phyloP scores from a whole-genome alignment of 2,797 vertebrate genomes.

The Esox lucius region DNA sequence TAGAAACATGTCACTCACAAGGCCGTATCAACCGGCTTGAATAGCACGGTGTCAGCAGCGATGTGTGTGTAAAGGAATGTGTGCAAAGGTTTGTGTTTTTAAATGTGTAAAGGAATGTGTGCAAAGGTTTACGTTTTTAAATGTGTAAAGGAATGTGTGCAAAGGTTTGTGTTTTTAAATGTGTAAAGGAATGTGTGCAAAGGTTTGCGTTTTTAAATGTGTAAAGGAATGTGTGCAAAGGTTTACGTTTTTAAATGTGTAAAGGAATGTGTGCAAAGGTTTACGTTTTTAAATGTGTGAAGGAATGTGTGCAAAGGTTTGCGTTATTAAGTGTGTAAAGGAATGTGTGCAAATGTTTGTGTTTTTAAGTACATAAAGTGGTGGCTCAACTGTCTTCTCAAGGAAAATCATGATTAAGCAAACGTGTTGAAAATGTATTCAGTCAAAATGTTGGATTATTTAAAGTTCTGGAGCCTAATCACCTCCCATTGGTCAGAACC shows the following conservation, averaged over 20 bases:
- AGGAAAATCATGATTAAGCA: background rate
- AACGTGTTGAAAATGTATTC: background rate
- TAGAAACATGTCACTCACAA: background rate
- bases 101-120: conserved; percentile 9
- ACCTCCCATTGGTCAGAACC: background rate
- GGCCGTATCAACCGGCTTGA: background rate
- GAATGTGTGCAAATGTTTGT: conserved; percentile 1
- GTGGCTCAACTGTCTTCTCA: background rate
- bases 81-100: background rate
- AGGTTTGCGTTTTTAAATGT: too few species aligned
- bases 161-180: too few species aligned
- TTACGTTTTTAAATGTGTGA: too few species aligned
- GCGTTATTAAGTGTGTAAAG: conserved; percentile 2
- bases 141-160: too few species aligned
- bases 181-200: too few species aligned
- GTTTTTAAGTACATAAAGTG: background rate
- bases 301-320: background rate
- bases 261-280: too few species aligned
- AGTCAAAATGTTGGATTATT: background rate
- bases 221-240: too few species aligned
- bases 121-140: too few species aligned
- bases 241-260: too few species aligned
- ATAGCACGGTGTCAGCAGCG: conserved; percentile 7
- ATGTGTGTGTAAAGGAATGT: background rate
- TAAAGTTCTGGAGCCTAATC: background rate